Evolutionary conservation across 2,888 invertebrate species (phyloP).

Genomic region (Busseola fusca): DNA sequence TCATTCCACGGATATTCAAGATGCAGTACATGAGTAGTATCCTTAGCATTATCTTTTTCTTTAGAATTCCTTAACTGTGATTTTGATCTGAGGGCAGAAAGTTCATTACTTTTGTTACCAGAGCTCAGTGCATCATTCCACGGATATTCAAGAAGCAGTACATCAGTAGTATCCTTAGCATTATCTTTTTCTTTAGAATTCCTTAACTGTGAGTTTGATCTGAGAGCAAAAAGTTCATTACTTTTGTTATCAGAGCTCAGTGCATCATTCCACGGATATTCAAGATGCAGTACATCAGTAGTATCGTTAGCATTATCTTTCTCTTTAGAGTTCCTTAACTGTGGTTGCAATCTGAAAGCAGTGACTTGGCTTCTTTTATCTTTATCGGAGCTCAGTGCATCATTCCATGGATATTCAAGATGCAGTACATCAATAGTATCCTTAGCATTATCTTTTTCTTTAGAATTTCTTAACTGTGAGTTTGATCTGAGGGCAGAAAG

Average conservation of each 20-base stretch:
- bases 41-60: background rate
- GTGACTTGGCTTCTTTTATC: background rate
- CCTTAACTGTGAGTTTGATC: background rate
- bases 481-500: background rate
- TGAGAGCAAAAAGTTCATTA: background rate
- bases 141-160: conserved; percentile 21
- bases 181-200: background rate
- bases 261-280: conserved; percentile 18
- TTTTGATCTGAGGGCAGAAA: background rate
- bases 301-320: background rate
- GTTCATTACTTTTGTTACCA: background rate
- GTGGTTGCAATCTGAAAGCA: background rate
- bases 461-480: background rate
- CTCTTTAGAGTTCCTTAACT: background rate
- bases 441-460: background rate
- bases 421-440: conserved; percentile 2
- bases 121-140: conserved; percentile 15
- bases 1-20: conserved; percentile 30
- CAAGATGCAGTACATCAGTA: conserved; percentile 13
- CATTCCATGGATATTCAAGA: conserved; percentile 40
- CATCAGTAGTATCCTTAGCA: background rate
- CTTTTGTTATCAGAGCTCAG: background rate
- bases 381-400: background rate
- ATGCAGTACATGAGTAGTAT: conserved; percentile 1
- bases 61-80: background rate